These are phyloP conservation scores for Leptobrachium ailaonicum DNA, from an alignment of 2,113 vertebrate species.

Conservation along the genomic window DNA sequence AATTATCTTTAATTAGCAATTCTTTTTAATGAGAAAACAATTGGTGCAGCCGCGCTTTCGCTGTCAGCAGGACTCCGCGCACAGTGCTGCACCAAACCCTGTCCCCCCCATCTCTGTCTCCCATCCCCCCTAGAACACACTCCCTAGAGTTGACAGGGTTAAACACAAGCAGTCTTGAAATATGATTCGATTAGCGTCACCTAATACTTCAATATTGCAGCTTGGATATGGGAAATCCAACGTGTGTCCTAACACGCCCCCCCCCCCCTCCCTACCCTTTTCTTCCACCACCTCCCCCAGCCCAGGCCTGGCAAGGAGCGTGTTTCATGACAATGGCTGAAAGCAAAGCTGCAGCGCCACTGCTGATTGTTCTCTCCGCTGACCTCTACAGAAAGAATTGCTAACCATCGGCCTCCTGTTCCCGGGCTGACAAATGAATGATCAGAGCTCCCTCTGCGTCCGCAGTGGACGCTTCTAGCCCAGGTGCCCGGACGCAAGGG, in stretches of 20 bases:
- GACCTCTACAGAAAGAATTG: slow-evolving; percentile 69
- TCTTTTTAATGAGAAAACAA: too few species aligned
- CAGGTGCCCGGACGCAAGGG: slow-evolving; percentile 66
- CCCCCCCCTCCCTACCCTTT: too few species aligned
- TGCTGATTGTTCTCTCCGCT: slow-evolving; percentile 72
- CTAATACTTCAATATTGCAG: slow-evolving; percentile 33
- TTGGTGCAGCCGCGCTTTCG: too few species aligned
- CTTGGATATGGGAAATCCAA: slow-evolving; percentile 61
- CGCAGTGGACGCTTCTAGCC: slow-evolving; percentile 61
- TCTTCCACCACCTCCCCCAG: slow-evolving; percentile 32
- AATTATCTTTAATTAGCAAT: too few species aligned
- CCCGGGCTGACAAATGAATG: slow-evolving; percentile 68
- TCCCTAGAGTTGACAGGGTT: background rate
- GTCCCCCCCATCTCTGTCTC: background rate
- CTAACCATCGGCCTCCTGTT: slow-evolving; percentile 63
- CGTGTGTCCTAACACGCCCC: background rate
- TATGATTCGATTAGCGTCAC: slow-evolving; percentile 34
- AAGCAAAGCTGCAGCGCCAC: slow-evolving; percentile 65
- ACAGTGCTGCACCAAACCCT: background rate
- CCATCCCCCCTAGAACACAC: background rate
- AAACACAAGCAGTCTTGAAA: background rate
- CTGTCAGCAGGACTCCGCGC: too few species aligned
- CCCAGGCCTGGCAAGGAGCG: slow-evolving; percentile 56
- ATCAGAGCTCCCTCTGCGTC: slow-evolving; percentile 69
- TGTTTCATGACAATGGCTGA: slow-evolving; percentile 68